Evolutionary conservation across 2,113 vertebrate genomes (phyloP), one percentile per base, ranked within the genome.

Genomic region (Corythornis cristatus): DNA sequence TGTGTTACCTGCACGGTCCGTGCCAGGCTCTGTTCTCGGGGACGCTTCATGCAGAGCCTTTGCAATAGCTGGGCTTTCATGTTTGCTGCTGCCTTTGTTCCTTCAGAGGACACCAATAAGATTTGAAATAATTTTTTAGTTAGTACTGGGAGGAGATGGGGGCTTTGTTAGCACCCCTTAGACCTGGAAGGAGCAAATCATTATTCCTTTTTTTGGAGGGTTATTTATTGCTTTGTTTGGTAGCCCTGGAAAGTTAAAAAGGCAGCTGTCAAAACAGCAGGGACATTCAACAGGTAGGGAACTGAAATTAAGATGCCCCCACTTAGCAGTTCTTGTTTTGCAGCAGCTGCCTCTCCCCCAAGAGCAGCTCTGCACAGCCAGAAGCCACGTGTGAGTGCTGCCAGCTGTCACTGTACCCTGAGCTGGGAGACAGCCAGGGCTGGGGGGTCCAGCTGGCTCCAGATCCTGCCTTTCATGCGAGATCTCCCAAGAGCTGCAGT

Each of bases 301-400:
- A 4, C 22, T 42, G 9, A 80, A 71, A 71, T 7, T 40, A 61
- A 68, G 82, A 50, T 31, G 45, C 17, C 22, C 13, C 25, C 4
- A 5, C 43, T 56, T 12, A 72, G 61, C 64, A 90, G 8, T 6
- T 17, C 20, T 48, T 57, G 48, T 31, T 79, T 26, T 43, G 35
- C 62, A 31, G 1, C 0, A 0, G 21, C 20, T 61, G 58, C 22
- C 58, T 77, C 8, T 72, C 37, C 56, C 26, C 6, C 1, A 3
- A 28, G 77, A 51, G 31, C 72, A 6, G 14, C 66, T 61, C 60
- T 2, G 4, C 68, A 74, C 53, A 6, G 53, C 48, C 6, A 5
- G 50, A 5, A 18, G 57, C 31, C 2, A 2, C 15, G 40, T 58
- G 76, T 58, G 68, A 53, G 64, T 11, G 73, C 93, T 75, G 65